Conservation (phyloP, 2,888 invertebrate species). For the Pimpla rufipes region DNA sequence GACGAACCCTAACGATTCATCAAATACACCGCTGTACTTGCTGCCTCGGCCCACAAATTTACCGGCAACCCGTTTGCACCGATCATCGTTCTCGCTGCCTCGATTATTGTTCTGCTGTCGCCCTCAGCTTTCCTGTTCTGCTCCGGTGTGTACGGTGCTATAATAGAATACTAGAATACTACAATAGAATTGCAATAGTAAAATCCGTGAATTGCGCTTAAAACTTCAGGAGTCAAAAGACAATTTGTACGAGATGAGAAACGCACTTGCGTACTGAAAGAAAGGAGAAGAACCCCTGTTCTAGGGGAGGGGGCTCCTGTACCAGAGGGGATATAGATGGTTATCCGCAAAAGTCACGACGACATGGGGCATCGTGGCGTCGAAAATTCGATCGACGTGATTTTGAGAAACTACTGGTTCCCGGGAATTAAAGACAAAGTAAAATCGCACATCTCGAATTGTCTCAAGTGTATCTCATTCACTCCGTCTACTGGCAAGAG, state of each 20-base stretch:
- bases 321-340: conserved; percentile 43
- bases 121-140: conserved; percentile 65
- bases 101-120: conserved; percentile 65
- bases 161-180: no score
- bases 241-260: conserved; percentile 59
- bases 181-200: no score
- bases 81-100: conserved; percentile 63
- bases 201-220: conserved; percentile 17
- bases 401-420: conserved; percentile 59
- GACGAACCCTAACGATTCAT: conserved; percentile 68
- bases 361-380: conserved; percentile 65
- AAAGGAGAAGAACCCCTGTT: conserved; percentile 51
- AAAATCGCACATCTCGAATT: conserved; percentile 34
- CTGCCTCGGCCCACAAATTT: conserved; percentile 72
- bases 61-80: conserved; percentile 59
- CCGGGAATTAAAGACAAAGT: conserved; percentile 49
- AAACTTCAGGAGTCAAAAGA: conserved; percentile 37
- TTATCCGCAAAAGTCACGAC: conserved; percentile 65
- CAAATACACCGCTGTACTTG: conserved; percentile 68
- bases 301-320: no score
- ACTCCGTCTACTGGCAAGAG: conserved; percentile 45
- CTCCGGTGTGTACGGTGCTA: conserved; percentile 68
- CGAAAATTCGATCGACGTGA: conserved; percentile 58
- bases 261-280: conserved; percentile 68
- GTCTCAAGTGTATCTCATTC: conserved; percentile 65